These are phyloP conservation scores for Sylvilagus floridanus DNA, from an alignment of 2,797 vertebrate species.

Conservation along the genomic window DNA sequence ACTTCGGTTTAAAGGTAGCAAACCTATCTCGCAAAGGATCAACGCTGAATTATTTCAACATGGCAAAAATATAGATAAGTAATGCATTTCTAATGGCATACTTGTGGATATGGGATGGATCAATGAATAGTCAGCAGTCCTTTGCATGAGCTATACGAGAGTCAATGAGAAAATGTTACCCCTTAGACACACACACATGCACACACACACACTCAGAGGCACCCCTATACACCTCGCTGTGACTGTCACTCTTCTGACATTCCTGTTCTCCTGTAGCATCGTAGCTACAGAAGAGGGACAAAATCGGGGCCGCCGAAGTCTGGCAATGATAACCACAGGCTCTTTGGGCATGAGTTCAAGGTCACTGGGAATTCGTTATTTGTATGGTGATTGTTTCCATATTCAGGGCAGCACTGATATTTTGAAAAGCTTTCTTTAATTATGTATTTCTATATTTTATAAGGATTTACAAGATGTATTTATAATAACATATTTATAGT, in stretches of 20 bases:
- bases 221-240: neutral
- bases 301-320: conserved; percentile 55
- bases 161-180: conserved; percentile 71
- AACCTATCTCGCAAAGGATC: conserved; percentile 78
- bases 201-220: neutral
- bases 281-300: conserved; percentile 63
- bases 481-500: no score
- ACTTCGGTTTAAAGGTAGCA: conserved; percentile 80
- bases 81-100: conserved; percentile 81
- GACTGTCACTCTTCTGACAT: conserved; percentile 4
- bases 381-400: neutral
- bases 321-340: conserved; percentile 9
- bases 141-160: conserved; percentile 70
- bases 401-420: neutral
- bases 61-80: conserved; percentile 80
- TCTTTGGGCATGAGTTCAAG: neutral
- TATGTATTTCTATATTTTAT: no score
- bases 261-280: conserved; percentile 3
- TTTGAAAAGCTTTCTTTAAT: conserved; percentile 34
- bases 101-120: conserved; percentile 71
- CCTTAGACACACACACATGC: conserved; percentile 31
- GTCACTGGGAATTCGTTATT: conserved; percentile 46
- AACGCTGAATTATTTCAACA: conserved; percentile 82
- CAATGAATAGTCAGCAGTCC: conserved; percentile 80
- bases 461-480: no score